A percentile compares a stretch with the other conserved stretches of the same genome.
Conservation (phyloP, 2,113 vertebrate genomes). For the Colossoma macropomum region DNA sequence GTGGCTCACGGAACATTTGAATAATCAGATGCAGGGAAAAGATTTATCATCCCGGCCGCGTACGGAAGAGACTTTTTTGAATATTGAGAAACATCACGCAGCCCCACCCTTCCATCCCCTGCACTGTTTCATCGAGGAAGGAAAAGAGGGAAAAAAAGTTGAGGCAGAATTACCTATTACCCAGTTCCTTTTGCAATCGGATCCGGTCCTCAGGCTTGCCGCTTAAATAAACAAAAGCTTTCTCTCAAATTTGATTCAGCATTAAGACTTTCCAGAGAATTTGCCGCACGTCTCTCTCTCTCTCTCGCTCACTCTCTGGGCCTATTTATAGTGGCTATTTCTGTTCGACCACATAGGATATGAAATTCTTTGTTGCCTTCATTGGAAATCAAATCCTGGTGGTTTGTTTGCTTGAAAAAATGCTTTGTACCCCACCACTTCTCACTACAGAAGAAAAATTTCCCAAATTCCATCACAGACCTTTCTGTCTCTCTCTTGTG, state of each 20-base stretch:
- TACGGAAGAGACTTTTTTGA: constrained; percentile 42
- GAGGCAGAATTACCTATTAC: constrained; percentile 55
- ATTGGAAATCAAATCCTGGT: constrained; percentile 47
- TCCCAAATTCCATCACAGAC: constrained; percentile 49
- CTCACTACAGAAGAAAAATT: constrained; percentile 51
- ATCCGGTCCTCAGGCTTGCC: constrained; percentile 33
- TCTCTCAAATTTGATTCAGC: constrained; percentile 58
- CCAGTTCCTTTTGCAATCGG: constrained; percentile 50
- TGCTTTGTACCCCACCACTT: constrained; percentile 31
- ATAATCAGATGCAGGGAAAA: constrained; percentile 62
- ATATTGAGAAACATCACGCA: constrained; percentile 58
- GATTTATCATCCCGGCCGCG: constrained; percentile 54
- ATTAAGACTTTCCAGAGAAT: constrained; percentile 56
- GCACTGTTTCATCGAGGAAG: constrained; percentile 36
- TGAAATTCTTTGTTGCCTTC: constrained; percentile 46
- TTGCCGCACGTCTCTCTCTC: constrained; percentile 1
- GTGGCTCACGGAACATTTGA: constrained; percentile 60
- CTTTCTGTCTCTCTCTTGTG: constrained; percentile 17
- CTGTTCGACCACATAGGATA: constrained; percentile 55
- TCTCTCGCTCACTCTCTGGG: neutral
- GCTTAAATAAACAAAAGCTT: constrained; percentile 59
- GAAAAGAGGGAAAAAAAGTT: neutral
- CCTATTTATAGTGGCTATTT: constrained; percentile 47
- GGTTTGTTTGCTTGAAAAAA: constrained; percentile 55
- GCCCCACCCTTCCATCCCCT: constrained; percentile 23